Conservation (phyloP, 2,888 invertebrate genomes). For the Drosophila kokeensis region DNA sequence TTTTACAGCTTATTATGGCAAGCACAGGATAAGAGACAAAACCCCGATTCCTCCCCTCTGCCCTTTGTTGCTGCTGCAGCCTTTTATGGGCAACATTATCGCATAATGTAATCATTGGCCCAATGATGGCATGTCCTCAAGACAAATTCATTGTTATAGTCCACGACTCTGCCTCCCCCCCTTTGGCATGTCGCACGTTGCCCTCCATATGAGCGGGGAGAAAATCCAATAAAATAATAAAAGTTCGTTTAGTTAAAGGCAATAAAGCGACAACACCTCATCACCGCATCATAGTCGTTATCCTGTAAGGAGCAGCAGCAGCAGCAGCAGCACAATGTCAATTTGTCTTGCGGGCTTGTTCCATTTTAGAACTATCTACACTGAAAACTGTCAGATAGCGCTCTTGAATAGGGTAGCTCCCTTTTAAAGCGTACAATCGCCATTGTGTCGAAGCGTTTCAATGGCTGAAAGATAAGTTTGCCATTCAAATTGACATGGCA, state of each 20-base stretch:
- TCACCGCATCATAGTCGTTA: slow-evolving; percentile 43
- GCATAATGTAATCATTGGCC: slow-evolving; percentile 81
- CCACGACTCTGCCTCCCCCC: slow-evolving; percentile 1
- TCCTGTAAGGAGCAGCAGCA: slow-evolving; percentile 17
- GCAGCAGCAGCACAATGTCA: slow-evolving; percentile 33
- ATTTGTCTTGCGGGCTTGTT: slow-evolving; percentile 39
- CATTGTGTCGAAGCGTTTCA: slow-evolving; percentile 14
- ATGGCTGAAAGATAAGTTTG: slow-evolving; percentile 2
- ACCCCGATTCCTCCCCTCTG: neutral
- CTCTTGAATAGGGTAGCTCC: slow-evolving; percentile 3
- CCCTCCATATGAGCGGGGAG: neutral
- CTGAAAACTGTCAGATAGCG: slow-evolving; percentile 6
- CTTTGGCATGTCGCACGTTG: neutral
- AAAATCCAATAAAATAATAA: slow-evolving; percentile 76
- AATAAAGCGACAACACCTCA: slow-evolving; percentile 75
- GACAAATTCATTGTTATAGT: slow-evolving; percentile 77
- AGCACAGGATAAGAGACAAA: slow-evolving; percentile 41
- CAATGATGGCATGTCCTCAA: slow-evolving; percentile 80
- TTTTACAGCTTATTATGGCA: slow-evolving; percentile 80
- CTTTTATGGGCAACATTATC: slow-evolving; percentile 78
- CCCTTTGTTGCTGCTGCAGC: slow-evolving; percentile 54
- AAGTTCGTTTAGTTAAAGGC: slow-evolving; percentile 77
- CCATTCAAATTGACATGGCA: slow-evolving; percentile 3
- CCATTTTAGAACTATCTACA: slow-evolving; percentile 33
- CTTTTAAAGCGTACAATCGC: neutral